Evolutionary conservation across 2,888 invertebrate genomes (phyloP), one percentile per base, ranked within the genome.

Genomic region (Prosapia bicincta): DNA sequence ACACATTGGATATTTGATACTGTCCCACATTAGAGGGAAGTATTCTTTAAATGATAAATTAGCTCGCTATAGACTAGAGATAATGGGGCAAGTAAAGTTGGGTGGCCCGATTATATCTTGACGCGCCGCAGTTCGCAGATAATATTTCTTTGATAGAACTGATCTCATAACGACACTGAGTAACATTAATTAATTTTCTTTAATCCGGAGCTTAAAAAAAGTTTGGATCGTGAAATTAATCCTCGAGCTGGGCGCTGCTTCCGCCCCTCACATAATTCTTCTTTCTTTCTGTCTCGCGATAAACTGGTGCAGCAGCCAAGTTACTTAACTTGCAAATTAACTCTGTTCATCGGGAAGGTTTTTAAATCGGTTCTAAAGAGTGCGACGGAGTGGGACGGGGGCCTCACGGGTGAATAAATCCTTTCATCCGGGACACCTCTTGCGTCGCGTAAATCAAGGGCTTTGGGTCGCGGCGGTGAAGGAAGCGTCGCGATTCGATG

Each of bases 161-260:
- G 54, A 54, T 54, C 54, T 20, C 20, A 54, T 54, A 54, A n/a
- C 54, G 54, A 54, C 54, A 54, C 20, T 20, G 20, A 54, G 54
- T 54, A 54, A 54, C 54, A 54, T 54, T 54, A 54, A 54, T 54
- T 54, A 54, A 54, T 54, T 54, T 54, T 54, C n/a, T 54, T 54
- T 54, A 54, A 54, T 54, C 54, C 54, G 20, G 6, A 54, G 54
- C 54, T 54, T 54, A 54, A 54, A 54, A 54, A 54, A 54, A 54
- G 1, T 9, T 54, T 10, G 54, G 54, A 9, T 5, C 9, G 20
- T 54, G 54, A 20, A 54, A 20, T 54, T 54, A 54, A 54, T 54
- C 54, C 54, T 54, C 20, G 20, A 13, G 54, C 38, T 38, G 13
- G 7, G 20, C n/a, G 20, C 54, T n/a, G 6, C 54, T 20, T 54